These are phyloP conservation scores for Danio rerio DNA, from an alignment of 2,113 vertebrate species.

Conservation along the genomic window DNA sequence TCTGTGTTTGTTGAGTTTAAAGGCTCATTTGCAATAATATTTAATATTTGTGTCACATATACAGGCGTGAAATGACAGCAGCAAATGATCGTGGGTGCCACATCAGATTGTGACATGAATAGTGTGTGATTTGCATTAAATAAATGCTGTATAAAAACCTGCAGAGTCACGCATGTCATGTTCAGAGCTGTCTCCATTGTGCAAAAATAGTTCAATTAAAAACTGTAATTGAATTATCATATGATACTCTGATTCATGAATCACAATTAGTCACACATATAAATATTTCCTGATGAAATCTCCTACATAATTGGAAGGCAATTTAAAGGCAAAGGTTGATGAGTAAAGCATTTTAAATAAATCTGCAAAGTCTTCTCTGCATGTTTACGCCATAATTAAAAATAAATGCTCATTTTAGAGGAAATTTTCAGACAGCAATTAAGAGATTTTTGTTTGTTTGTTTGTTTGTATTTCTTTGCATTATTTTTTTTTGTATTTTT, in stretches of 20 bases:
- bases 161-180: background rate
- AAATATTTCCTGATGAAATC: background rate
- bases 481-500: too few species aligned
- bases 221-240: background rate
- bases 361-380: too few species aligned
- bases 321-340: too few species aligned
- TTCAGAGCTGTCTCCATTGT: background rate
- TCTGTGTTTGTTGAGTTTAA: background rate
- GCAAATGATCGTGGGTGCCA: slow-evolving; percentile 9
- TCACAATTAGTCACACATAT: background rate
- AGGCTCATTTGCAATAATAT: slow-evolving; percentile 16
- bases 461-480: too few species aligned
- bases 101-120: slow-evolving; percentile 14
- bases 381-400: too few species aligned
- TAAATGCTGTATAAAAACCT: background rate
- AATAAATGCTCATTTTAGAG: too few species aligned
- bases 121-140: slow-evolving; percentile 16
- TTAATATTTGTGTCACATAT: slow-evolving; percentile 1
- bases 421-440: too few species aligned
- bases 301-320: background rate
- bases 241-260: background rate
- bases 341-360: too few species aligned
- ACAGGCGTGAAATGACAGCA: background rate
- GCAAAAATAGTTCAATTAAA: background rate
- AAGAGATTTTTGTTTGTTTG: too few species aligned